These are phyloP conservation scores for Pagrus major DNA, from an alignment of 2,113 vertebrate species.

Conservation along the genomic window DNA sequence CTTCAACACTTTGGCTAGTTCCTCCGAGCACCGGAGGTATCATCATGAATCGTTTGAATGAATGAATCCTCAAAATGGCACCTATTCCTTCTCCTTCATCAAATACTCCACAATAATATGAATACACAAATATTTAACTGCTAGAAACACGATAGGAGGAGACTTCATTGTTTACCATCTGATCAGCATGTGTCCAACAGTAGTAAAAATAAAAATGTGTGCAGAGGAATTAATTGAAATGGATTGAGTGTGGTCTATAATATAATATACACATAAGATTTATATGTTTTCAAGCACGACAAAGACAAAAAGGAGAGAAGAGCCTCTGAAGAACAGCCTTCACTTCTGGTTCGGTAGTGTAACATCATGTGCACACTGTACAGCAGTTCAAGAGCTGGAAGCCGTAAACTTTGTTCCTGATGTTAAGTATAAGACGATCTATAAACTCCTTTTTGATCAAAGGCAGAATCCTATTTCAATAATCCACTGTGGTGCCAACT, in stretches of 20 bases:
- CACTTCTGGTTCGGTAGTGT: not conserved
- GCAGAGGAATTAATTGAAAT: not conserved
- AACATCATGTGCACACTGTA: not conserved
- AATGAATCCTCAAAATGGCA: no score
- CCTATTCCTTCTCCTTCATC: no score
- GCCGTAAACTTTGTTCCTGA: conserved; percentile 21
- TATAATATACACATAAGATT: not conserved
- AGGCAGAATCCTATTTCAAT: conserved; percentile 56
- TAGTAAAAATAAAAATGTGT: not conserved
- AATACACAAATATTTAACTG: no score
- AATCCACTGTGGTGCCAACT: conserved; percentile 58
- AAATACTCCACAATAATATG: no score
- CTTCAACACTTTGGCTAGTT: no score
- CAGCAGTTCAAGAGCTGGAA: not conserved
- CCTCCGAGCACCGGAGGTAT: no score
- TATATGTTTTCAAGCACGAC: not conserved
- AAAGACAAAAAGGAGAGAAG: not conserved
- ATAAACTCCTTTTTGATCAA: conserved; percentile 52
- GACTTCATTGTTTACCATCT: no score
- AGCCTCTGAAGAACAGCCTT: not conserved
- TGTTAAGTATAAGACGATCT: conserved; percentile 30
- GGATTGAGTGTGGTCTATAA: not conserved
- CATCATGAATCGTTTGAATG: no score
- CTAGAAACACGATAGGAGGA: no score
- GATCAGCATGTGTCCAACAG: not conserved